These are phyloP conservation scores for Phrixothrix hirtus DNA, from an alignment of 2,888 invertebrate species.

Conservation along the genomic window DNA sequence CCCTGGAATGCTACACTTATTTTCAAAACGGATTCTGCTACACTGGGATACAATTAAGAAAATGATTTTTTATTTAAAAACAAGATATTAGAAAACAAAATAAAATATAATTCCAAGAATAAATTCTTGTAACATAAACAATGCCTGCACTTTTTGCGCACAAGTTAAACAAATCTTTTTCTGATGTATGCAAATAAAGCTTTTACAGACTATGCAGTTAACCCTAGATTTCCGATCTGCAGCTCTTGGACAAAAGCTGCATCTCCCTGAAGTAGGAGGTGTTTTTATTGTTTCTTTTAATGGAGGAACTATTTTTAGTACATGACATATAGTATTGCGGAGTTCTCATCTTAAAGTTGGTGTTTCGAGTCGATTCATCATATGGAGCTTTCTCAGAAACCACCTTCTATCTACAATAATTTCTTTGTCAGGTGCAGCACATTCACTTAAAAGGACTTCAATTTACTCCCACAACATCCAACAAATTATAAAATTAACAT, in stretches of 20 bases:
- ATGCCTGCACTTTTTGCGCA: neutral
- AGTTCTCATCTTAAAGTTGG: too few species aligned
- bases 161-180: neutral
- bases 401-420: slow-evolving; percentile 7
- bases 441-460: slow-evolving; percentile 14
- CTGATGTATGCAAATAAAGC: neutral
- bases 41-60: too few species aligned
- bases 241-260: neutral
- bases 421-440: slow-evolving; percentile 15
- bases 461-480: slow-evolving; percentile 17
- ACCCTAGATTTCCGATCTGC: neutral
- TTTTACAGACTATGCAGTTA: neutral
- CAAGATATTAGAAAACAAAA: too few species aligned
- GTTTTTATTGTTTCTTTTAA: neutral
- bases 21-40: too few species aligned
- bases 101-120: too few species aligned
- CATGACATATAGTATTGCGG: neutral
- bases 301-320: neutral
- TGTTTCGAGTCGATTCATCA: too few species aligned
- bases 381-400: neutral
- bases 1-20: too few species aligned
- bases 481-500: slow-evolving; percentile 12
- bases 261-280: too few species aligned
- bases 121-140: too few species aligned
- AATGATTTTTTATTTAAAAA: too few species aligned